Conservation (phyloP, 2,797 vertebrate genomes). For the Chaenodraco wilsoni region DNA sequence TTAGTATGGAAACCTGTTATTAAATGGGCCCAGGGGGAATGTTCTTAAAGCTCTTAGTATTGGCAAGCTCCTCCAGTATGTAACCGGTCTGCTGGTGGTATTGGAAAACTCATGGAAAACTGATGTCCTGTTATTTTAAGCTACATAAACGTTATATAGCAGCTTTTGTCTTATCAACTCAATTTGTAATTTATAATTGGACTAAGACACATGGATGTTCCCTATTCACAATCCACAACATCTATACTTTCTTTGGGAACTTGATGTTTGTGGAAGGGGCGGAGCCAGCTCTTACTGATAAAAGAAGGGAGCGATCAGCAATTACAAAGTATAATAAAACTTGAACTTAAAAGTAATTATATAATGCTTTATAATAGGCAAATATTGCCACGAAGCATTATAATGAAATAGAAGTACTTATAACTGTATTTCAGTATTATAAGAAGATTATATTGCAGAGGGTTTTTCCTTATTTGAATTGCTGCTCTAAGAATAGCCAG, state of each 20-base stretch:
- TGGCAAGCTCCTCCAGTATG: background rate
- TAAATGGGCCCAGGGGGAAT: background rate
- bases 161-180: background rate
- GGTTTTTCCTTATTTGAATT: background rate
- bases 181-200: background rate
- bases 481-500: background rate
- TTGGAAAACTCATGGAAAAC: background rate
- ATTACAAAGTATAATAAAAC: too few relatives aligned
- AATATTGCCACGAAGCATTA: too few relatives aligned
- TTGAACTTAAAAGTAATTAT: too few relatives aligned
- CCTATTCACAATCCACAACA: too few relatives aligned
- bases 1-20: background rate
- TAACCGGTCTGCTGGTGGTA: background rate
- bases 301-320: too few relatives aligned
- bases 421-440: too few relatives aligned
- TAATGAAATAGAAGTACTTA: too few relatives aligned
- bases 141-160: background rate
- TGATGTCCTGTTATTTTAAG: background rate
- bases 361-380: too few relatives aligned
- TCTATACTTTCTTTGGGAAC: too few relatives aligned
- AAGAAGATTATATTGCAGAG: too few relatives aligned
- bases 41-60: background rate
- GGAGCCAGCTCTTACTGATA: too few relatives aligned
- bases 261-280: too few relatives aligned
- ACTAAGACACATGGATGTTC: background rate